Percentiles rank a stretch among this genome's conserved stretches.
These are phyloP conservation scores for Cyprinella venusta DNA, from an alignment of 2,797 vertebrate genomes.

Conservation along the genomic window DNA sequence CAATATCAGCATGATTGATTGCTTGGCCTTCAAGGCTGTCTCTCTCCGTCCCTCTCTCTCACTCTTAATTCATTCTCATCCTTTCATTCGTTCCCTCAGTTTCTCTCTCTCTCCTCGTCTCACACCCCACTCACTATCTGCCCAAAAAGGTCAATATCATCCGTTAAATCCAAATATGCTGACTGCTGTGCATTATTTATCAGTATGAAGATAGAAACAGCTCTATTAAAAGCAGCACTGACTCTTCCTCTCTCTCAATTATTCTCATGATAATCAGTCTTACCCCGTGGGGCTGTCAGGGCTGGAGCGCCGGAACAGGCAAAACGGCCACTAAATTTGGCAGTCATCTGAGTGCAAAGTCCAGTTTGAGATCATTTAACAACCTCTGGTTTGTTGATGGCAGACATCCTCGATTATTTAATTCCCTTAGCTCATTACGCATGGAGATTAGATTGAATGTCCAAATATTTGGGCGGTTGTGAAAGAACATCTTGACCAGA, in stretches of 20 bases:
- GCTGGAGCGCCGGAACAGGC: slow-evolving; percentile 45
- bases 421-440: slow-evolving; percentile 28
- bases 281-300: slow-evolving; percentile 56
- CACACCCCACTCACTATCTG: slow-evolving; percentile 44
- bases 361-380: slow-evolving; percentile 29
- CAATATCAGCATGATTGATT: slow-evolving; percentile 54
- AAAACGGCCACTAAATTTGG: slow-evolving; percentile 50
- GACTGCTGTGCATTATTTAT: slow-evolving; percentile 80
- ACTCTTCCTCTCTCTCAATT: slow-evolving; percentile 72
- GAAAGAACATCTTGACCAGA: not conserved
- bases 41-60: slow-evolving; percentile 36
- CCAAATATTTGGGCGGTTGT: slow-evolving; percentile 47
- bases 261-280: slow-evolving; percentile 71
- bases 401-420: slow-evolving; percentile 31
- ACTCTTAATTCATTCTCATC: slow-evolving; percentile 22
- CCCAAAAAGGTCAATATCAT: slow-evolving; percentile 80
- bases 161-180: slow-evolving; percentile 78
- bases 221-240: slow-evolving; percentile 79
- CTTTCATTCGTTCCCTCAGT: not conserved
- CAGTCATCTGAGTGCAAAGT: slow-evolving; percentile 38
- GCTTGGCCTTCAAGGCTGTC: slow-evolving; percentile 44
- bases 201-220: slow-evolving; percentile 69
- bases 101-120: slow-evolving; percentile 46
- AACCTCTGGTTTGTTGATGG: slow-evolving; percentile 12
- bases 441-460: slow-evolving; percentile 34